Conservation (phyloP, 2,888 invertebrate genomes). For the Papilio demoleus region DNA sequence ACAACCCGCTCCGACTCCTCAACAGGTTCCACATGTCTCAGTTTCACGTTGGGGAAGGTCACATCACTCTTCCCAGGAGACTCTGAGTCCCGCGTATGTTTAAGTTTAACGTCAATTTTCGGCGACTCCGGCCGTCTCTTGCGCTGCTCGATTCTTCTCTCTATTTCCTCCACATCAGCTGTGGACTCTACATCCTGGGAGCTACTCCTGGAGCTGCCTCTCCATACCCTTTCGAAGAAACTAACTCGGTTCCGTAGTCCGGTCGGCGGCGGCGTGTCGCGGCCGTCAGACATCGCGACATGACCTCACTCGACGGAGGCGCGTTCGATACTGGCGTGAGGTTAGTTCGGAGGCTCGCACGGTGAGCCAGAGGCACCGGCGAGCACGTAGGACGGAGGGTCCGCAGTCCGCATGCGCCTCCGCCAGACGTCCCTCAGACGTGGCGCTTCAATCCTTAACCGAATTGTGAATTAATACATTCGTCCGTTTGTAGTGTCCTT, state of each 20-base stretch:
- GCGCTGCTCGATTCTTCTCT: constrained; percentile 83
- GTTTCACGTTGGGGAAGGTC: constrained; percentile 71
- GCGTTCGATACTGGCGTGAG: constrained; percentile 76
- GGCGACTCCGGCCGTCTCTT: constrained; percentile 81
- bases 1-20: constrained; percentile 64
- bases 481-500: constrained; percentile 38
- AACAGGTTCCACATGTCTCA: constrained; percentile 74
- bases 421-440: constrained; percentile 69
- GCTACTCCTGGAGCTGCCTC: constrained; percentile 78
- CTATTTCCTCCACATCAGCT: constrained; percentile 84
- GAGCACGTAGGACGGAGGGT: constrained; percentile 32
- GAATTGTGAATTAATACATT: constrained; percentile 37
- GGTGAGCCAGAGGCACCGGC: constrained; percentile 49
- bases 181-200: constrained; percentile 70
- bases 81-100: constrained; percentile 81
- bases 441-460: constrained; percentile 34
- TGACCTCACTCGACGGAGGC: constrained; percentile 76
- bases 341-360: constrained; percentile 45
- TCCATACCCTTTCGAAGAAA: constrained; percentile 92
- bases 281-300: constrained; percentile 80
- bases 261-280: constrained; percentile 80
- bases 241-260: constrained; percentile 88
- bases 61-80: constrained; percentile 75
- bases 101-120: constrained; percentile 85
- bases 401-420: constrained; percentile 59